phyloP scores from a whole-genome alignment of 1,140 invertebrate species.

The Meloidogyne hapla region DNA sequence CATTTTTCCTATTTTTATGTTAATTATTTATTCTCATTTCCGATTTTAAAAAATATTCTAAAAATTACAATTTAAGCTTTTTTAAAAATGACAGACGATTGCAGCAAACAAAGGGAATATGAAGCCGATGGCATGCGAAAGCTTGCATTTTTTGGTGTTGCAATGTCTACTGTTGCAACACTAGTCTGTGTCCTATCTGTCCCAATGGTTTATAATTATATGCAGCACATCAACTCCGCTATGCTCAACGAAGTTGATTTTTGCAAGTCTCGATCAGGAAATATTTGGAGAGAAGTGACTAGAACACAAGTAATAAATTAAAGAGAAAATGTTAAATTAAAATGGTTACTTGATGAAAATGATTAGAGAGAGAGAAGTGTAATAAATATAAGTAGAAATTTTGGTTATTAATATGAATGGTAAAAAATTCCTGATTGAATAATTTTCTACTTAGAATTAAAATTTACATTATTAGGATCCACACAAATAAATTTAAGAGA shows the following conservation, averaged over 20 bases:
- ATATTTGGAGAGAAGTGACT: conserved; percentile 50
- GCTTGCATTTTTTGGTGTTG: conserved; percentile 47
- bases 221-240: conserved; percentile 42
- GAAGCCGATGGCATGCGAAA: conserved; percentile 40
- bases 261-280: conserved; percentile 44
- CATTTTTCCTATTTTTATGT: no score
- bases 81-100: not conserved
- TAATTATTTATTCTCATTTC: not conserved
- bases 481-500: not conserved
- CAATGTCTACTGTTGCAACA: conserved; percentile 52
- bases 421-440: no score
- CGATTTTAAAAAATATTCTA: not conserved
- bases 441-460: no score
- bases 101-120: conserved; percentile 13
- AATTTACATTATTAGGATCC: no score
- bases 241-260: conserved; percentile 47
- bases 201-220: conserved; percentile 63
- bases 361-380: no score
- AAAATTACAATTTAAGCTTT: not conserved
- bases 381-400: no score
- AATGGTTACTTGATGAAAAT: no score
- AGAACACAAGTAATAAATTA: conserved; percentile 38
- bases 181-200: conserved; percentile 60
- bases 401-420: no score
- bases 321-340: not conserved